Conservation (phyloP, 2,797 vertebrate genomes). For the Acanthurus tractus region DNA sequence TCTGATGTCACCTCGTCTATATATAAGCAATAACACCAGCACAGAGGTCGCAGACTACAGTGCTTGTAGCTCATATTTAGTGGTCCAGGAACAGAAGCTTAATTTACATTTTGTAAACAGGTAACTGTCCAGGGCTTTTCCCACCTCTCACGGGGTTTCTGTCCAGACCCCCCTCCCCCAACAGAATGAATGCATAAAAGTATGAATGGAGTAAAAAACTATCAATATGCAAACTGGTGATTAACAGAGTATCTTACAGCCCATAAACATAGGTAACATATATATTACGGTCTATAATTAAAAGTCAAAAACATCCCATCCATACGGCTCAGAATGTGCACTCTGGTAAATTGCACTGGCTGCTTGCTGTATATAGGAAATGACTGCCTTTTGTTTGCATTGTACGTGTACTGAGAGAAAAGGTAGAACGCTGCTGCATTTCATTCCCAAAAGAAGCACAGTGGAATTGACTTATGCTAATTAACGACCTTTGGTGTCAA, state of each 20-base stretch:
- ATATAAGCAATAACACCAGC: neutral
- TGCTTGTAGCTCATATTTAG: neutral
- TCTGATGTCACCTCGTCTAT: neutral
- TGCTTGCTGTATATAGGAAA: slow-evolving; percentile 5
- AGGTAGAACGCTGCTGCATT: slow-evolving; percentile 52
- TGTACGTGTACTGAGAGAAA: slow-evolving; percentile 40
- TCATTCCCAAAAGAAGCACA: slow-evolving; percentile 67
- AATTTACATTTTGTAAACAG: neutral
- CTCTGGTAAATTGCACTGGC: neutral
- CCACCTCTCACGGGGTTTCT: neutral
- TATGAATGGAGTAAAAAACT: neutral
- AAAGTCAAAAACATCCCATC: slow-evolving; percentile 20
- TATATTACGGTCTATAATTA: neutral
- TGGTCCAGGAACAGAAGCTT: neutral
- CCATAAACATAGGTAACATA: neutral
- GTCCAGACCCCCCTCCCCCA: neutral
- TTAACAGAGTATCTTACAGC: neutral
- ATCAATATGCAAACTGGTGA: neutral
- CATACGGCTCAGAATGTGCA: neutral
- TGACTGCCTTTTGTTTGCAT: slow-evolving; percentile 43
- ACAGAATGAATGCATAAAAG: neutral
- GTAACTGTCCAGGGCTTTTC: neutral
- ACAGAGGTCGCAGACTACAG: neutral
- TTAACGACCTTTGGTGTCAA: slow-evolving; percentile 82
- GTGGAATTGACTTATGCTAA: slow-evolving; percentile 83